These are phyloP conservation scores for Scaptomyza reducta DNA, from an alignment of 2,888 invertebrate species.

Conservation along the genomic window DNA sequence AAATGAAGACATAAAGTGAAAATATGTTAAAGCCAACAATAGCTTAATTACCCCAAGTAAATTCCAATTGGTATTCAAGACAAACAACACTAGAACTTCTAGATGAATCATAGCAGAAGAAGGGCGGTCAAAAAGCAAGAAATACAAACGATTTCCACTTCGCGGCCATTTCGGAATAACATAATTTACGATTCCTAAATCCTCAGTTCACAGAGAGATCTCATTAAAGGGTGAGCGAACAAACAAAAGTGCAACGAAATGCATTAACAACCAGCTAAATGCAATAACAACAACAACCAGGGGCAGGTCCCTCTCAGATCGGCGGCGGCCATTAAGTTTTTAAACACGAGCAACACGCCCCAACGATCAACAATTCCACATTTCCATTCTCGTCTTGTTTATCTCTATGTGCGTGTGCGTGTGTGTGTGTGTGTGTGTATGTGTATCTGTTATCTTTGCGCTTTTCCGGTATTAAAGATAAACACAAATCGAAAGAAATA, in stretches of 20 bases:
- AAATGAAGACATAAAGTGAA: slow-evolving; percentile 29
- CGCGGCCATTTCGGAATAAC: slow-evolving; percentile 29
- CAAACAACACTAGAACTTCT: slow-evolving; percentile 30
- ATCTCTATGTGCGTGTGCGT: slow-evolving; percentile 13
- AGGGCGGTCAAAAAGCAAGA: not conserved
- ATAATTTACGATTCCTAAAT: slow-evolving; percentile 44
- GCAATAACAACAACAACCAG: slow-evolving; percentile 42
- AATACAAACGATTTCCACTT: slow-evolving; percentile 35
- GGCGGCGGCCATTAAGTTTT: slow-evolving; percentile 53
- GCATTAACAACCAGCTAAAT: slow-evolving; percentile 49
- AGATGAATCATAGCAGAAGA: slow-evolving; percentile 12
- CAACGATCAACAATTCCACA: slow-evolving; percentile 47
- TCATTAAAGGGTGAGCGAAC: slow-evolving; percentile 57
- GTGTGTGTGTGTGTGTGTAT: slow-evolving; percentile 4
- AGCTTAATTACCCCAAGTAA: slow-evolving; percentile 21
- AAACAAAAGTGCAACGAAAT: slow-evolving; percentile 56
- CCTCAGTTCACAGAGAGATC: slow-evolving; percentile 34
- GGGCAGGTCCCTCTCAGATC: slow-evolving; percentile 22
- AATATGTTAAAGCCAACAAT: slow-evolving; percentile 28
- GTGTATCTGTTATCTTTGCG: slow-evolving; percentile 58
- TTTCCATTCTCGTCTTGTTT: slow-evolving; percentile 58
- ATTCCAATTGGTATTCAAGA: slow-evolving; percentile 55
- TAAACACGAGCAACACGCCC: slow-evolving; percentile 66
- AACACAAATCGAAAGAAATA: slow-evolving; percentile 46
- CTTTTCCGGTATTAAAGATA: slow-evolving; percentile 71